phyloP scores from a whole-genome alignment of 2,888 invertebrate species.

The Synergus umbraculus region DNA sequence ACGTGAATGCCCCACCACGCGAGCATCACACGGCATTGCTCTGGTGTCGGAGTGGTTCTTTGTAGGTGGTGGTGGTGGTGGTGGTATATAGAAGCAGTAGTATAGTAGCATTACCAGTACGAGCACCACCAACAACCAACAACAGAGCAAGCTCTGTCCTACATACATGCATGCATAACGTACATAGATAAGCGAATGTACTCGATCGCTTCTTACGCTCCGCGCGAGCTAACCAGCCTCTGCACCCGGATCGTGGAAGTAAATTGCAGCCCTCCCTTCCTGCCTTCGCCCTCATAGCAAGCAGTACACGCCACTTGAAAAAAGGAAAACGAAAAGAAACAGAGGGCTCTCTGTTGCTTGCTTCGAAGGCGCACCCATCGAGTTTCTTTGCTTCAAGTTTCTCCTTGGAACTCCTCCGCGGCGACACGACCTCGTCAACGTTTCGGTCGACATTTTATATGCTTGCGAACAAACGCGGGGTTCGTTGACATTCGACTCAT shows the following conservation, averaged over 20 bases:
- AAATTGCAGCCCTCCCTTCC: slow-evolving; percentile 43
- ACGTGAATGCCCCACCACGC: slow-evolving; percentile 62
- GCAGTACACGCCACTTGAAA: slow-evolving; percentile 37
- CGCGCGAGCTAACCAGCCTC: slow-evolving; percentile 40
- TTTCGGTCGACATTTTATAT: slow-evolving; percentile 53
- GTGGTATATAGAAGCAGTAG: neutral
- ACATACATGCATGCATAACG: slow-evolving; percentile 14
- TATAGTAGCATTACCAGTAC: slow-evolving; percentile 21
- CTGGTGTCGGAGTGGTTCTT: slow-evolving; percentile 50
- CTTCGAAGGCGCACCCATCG: slow-evolving; percentile 45
- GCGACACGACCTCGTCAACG: slow-evolving; percentile 56
- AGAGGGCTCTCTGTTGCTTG: slow-evolving; percentile 47
- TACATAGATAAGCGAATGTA: slow-evolving; percentile 19
- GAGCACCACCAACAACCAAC: slow-evolving; percentile 22
- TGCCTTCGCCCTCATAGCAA: slow-evolving; percentile 35
- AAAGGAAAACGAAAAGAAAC: slow-evolving; percentile 43
- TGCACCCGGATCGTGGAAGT: slow-evolving; percentile 43
- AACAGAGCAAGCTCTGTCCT: slow-evolving; percentile 36
- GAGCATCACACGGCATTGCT: slow-evolving; percentile 42
- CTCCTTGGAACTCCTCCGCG: slow-evolving; percentile 49
- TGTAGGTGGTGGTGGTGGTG: slow-evolving; percentile 44
- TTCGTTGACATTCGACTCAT: slow-evolving; percentile 51
- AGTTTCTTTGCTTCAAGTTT: slow-evolving; percentile 51
- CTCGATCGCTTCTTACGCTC: slow-evolving; percentile 34
- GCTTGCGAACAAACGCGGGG: slow-evolving; percentile 41